Percentiles rank a stretch among this genome's conserved stretches.
Evolutionary conservation across 2,113 vertebrate genomes (phyloP).

Genomic region (Equus quagga): DNA sequence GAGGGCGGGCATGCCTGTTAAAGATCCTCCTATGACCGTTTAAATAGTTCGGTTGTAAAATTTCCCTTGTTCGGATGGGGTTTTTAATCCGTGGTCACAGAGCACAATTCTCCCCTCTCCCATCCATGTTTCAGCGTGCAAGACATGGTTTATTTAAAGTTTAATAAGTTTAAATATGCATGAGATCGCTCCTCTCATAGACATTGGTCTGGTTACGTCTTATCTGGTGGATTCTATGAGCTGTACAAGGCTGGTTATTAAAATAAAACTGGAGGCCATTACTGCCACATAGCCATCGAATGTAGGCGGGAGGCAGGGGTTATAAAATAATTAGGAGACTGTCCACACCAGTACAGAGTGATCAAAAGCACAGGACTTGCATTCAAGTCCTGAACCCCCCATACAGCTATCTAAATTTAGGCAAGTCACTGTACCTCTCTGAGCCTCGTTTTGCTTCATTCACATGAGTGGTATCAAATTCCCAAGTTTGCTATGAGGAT

Average conservation of each 20-base stretch:
- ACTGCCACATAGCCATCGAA: background rate
- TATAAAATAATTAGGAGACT: background rate
- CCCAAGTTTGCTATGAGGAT: background rate
- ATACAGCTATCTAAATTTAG: background rate
- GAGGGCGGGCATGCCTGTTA: too few relatives aligned
- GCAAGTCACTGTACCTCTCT: background rate
- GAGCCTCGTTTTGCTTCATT: background rate
- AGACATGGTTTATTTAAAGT: slow-evolving; percentile 42
- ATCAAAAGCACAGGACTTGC: background rate
- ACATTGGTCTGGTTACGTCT: slow-evolving; percentile 11
- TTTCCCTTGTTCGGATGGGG: background rate
- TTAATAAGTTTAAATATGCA: slow-evolving; percentile 54
- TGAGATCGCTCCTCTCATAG: background rate
- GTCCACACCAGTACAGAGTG: background rate
- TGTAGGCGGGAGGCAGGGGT: background rate
- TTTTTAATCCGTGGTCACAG: background rate
- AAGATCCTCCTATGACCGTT: background rate
- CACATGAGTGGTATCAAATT: background rate
- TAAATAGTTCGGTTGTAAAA: background rate
- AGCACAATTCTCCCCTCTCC: background rate
- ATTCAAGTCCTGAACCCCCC: background rate
- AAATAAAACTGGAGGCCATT: slow-evolving; percentile 17
- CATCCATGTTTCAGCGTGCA: background rate
- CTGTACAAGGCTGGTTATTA: background rate
- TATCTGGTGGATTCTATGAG: background rate